Percentiles rank a stretch among this genome's conserved stretches.
Conservation (phyloP, 2,888 invertebrate species). For the Chrysodeixis includens region DNA sequence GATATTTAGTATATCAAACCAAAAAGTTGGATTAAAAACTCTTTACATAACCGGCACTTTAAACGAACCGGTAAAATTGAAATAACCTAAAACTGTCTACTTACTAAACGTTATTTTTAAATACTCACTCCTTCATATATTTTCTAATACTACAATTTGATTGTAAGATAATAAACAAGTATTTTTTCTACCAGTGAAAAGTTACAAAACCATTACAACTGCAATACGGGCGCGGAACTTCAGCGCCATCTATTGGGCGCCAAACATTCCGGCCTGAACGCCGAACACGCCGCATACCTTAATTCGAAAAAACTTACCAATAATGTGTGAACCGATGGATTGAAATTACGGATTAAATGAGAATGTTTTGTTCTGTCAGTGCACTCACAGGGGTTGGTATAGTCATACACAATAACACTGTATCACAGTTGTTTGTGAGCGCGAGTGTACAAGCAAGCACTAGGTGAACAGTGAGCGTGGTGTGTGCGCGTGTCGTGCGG, state of each 20-base stretch:
- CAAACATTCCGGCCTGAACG: slow-evolving; percentile 41
- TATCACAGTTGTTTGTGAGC: slow-evolving; percentile 48
- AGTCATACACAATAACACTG: slow-evolving; percentile 37
- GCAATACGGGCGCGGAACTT: slow-evolving; percentile 79
- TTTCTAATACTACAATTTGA: neutral
- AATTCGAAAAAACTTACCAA: slow-evolving; percentile 58
- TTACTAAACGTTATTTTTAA: neutral
- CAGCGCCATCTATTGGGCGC: slow-evolving; percentile 78
- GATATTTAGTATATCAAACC: neutral
- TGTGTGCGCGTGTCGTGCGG: slow-evolving; percentile 60
- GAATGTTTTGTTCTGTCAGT: slow-evolving; percentile 30
- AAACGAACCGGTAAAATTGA: neutral
- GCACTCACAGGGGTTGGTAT: slow-evolving; percentile 44
- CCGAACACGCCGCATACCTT: slow-evolving; percentile 46
- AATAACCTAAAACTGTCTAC: neutral
- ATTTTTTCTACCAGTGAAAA: slow-evolving; percentile 56
- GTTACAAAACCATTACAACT: slow-evolving; percentile 75
- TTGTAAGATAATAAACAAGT: slow-evolving; percentile 68
- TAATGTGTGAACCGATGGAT: slow-evolving; percentile 39
- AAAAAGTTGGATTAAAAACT: neutral
- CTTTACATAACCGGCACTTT: slow-evolving; percentile 2
- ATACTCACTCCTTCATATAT: neutral
- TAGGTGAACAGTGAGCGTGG: slow-evolving; percentile 47
- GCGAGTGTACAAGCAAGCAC: slow-evolving; percentile 52
- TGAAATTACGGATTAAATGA: slow-evolving; percentile 22